Evolutionary conservation across 2,797 vertebrate genomes (phyloP), one percentile per base, ranked within the genome.

Genomic region (Sphenopsis melanotis): DNA sequence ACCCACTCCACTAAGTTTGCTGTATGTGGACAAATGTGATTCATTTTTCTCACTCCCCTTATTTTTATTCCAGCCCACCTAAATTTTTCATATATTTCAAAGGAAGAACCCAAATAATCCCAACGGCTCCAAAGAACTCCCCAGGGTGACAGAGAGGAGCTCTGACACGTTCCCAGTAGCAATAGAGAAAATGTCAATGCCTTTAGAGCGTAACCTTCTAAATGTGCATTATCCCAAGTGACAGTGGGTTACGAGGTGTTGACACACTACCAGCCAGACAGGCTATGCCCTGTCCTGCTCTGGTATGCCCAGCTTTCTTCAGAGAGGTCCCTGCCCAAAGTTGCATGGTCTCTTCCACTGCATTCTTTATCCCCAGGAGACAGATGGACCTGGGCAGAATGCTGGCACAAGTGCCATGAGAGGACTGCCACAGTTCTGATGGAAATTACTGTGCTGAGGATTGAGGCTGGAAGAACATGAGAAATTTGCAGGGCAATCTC

Each of bases 371-470:
- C 10, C 27, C 30, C 49, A 27, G 16, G 41, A 66, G 19, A 64
- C 23, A 44, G 18, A 7, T 39, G 47, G 49, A 60, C 8, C 18
- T 39, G 37, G 50, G n/a, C 42, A 94, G 61, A 87, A 37, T 11
- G 15, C n/a, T 3, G 0, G 10, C 20, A 44, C 10, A 1, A 0
- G 11, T 2, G 1, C 1, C 1, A 46, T 41, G 29, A 79, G 18
- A 89, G 34, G 8, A 59, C 10, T 69, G 36, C 3, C 49, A 39
- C 8, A 46, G 50, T 50, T 65, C 39, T 79, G 47, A 34, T 2
- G 3, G 46, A 59, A 72, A 52, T 6, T 1, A 37, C 42, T 11
- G 9, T 23, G 27, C 4, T 49, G 76, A 90, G 42, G 36, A 77
- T 52, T 59, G 52, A 66, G 14, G 16, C 19, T 36, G 50, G 27